phyloP scores from a whole-genome alignment of 2,888 invertebrate species.

The Petrolisthes manimaculis region DNA sequence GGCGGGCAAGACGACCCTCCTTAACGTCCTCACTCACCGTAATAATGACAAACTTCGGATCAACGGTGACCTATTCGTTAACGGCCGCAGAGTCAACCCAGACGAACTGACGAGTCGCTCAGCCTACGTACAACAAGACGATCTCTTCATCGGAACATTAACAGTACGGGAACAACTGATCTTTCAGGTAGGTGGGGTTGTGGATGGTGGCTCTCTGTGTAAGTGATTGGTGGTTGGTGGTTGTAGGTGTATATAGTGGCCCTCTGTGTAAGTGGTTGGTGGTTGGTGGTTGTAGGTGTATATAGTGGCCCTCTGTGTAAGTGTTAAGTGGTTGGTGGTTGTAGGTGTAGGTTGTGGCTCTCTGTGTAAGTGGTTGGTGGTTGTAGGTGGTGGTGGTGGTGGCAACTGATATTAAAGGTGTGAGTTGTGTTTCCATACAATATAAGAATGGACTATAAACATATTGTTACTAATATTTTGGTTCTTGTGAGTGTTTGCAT shows the following conservation, averaged over 20 bases:
- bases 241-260: neutral
- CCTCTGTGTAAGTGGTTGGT: neutral
- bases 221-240: neutral
- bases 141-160: conserved; percentile 89
- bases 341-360: neutral
- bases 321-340: neutral
- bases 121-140: conserved; percentile 94
- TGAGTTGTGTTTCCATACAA: no score
- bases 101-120: conserved; percentile 82
- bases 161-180: conserved; percentile 90
- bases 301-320: neutral
- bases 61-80: conserved; percentile 74
- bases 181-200: conserved; percentile 80
- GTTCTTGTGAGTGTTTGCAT: no score
- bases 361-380: neutral
- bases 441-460: no score
- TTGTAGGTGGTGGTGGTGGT: no score
- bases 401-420: no score
- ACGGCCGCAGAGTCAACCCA: conserved; percentile 80
- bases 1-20: conserved; percentile 73
- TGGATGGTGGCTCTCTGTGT: neutral
- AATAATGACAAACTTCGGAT: conserved; percentile 66
- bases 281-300: neutral
- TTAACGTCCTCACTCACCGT: conserved; percentile 71
- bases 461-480: no score